A percentile compares a stretch with the other conserved stretches of the same genome.
Evolutionary conservation across 2,888 invertebrate genomes (phyloP).

Genomic region (Leptopilina myrica): DNA sequence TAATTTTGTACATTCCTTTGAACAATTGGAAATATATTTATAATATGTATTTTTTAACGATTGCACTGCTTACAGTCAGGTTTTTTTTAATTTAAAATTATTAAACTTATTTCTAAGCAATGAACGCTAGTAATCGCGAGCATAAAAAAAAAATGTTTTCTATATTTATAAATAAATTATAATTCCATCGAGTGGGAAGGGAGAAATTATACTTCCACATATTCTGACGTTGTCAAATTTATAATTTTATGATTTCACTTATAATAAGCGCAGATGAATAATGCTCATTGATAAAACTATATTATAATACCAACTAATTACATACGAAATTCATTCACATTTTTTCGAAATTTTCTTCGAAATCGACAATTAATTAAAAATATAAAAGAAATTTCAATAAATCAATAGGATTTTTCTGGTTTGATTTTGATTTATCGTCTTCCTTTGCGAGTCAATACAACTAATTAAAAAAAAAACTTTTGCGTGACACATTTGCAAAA

Average conservation of each 20-base stretch:
- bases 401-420: background rate
- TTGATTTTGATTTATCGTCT: background rate
- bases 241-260: slow-evolving; percentile 35
- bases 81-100: slow-evolving; percentile 61
- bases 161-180: slow-evolving; percentile 11
- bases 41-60: slow-evolving; percentile 62
- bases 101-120: slow-evolving; percentile 59
- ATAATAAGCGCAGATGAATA: slow-evolving; percentile 38
- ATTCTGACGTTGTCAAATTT: slow-evolving; percentile 30
- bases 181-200: slow-evolving; percentile 18
- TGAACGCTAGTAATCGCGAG: slow-evolving; percentile 13
- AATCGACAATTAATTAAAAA: slow-evolving; percentile 21
- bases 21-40: slow-evolving; percentile 58
- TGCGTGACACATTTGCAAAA: background rate
- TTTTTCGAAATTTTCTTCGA: background rate
- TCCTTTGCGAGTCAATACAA: background rate
- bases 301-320: slow-evolving; percentile 31
- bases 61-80: slow-evolving; percentile 75
- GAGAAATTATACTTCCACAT: slow-evolving; percentile 35
- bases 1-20: slow-evolving; percentile 71
- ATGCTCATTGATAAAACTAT: slow-evolving; percentile 19
- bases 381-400: background rate
- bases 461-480: background rate
- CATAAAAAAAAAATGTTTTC: slow-evolving; percentile 6
- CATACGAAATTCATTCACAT: slow-evolving; percentile 9